Conservation (phyloP, 2,797 vertebrate genomes). For the Crocidura indochinensis region DNA sequence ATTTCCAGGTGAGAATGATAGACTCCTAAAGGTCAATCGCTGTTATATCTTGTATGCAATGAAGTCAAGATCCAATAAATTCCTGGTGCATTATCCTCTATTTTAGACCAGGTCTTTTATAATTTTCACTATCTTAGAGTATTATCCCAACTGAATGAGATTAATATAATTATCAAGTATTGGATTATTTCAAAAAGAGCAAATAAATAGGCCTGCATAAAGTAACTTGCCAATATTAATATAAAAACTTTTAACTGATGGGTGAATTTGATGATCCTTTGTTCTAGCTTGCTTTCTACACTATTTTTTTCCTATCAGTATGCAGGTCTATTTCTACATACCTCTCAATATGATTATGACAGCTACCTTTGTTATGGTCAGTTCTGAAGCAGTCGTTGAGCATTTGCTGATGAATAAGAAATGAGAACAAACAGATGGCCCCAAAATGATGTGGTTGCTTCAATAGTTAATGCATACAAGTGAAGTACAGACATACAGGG, state of each 20-base stretch:
- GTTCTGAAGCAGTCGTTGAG: slow-evolving; percentile 57
- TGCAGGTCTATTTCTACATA: background rate
- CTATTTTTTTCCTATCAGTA: slow-evolving; percentile 35
- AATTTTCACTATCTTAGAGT: background rate
- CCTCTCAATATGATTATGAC: background rate
- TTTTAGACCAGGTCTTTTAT: background rate
- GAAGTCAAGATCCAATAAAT: background rate
- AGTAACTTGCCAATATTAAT: background rate
- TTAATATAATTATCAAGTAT: background rate
- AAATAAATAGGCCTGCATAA: background rate
- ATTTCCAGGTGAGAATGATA: too few species aligned
- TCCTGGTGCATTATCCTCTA: background rate
- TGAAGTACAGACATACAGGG: background rate
- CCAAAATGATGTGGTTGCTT: background rate
- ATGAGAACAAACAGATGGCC: slow-evolving; percentile 73
- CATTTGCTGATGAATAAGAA: slow-evolving; percentile 73
- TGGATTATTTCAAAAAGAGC: background rate
- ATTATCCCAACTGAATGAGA: background rate
- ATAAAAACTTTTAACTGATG: slow-evolving; percentile 36
- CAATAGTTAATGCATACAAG: slow-evolving; percentile 35
- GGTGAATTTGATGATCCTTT: slow-evolving; percentile 10
- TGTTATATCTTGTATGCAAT: background rate
- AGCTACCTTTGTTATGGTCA: slow-evolving; percentile 50
- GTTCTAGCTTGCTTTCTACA: slow-evolving; percentile 23
- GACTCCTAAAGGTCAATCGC: background rate